Base-by-base conservation (phyloP, 2,113 vertebrate species). In the Sigmodon hispidus region DNA sequence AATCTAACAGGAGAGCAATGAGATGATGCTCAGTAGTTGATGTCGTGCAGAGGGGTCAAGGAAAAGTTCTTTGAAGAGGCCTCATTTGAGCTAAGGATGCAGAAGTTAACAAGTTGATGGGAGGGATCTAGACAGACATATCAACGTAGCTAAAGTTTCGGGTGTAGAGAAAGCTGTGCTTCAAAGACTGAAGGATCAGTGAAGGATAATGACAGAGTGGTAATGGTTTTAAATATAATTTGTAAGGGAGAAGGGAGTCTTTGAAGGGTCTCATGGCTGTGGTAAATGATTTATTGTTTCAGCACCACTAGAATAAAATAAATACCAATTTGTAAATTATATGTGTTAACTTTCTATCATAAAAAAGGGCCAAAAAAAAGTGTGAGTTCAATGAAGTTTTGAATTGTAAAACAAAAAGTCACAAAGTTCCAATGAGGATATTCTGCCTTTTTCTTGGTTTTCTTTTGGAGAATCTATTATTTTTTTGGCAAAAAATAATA, bases 361-460 rank as follows among this genome's bases (percentile, higher is more conserved):
- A 94, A 8, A 8, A 22, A 52, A 5, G 31, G 43, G 40, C 19
- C 16, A 52, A 91, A 83, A 69, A 65, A 22, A 8, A 45, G 26
- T n/a, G 21, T 76, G 11, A 45, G 65, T 95, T 52, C 21, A 21
- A 83, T 77, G 21, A 31, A 7, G 55, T 93, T 96, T 22, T 91
- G n/a, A 96, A 67, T 19, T 83, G 5, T 81, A 34, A 84, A 61
- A 7, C 79, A 75, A 88, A 80, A 65, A 94, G 52, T 24, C 57
- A 94, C 48, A 10, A 69, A 96, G n/a, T 1, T 69, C 26, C n/a
- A 13, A 19, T 50, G 40, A 69, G 12, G 87, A 1, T 93, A 40
- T 86, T 31, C n/a, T 96, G n/a, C 40, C 4, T 69, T 96, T 89
- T 86, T 52, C 52, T 87, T 87, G 40, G 26, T 63, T 93, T 89